These are phyloP conservation scores for Chaetodon trifascialis DNA, from an alignment of 2,113 vertebrate species.

Conservation along the genomic window DNA sequence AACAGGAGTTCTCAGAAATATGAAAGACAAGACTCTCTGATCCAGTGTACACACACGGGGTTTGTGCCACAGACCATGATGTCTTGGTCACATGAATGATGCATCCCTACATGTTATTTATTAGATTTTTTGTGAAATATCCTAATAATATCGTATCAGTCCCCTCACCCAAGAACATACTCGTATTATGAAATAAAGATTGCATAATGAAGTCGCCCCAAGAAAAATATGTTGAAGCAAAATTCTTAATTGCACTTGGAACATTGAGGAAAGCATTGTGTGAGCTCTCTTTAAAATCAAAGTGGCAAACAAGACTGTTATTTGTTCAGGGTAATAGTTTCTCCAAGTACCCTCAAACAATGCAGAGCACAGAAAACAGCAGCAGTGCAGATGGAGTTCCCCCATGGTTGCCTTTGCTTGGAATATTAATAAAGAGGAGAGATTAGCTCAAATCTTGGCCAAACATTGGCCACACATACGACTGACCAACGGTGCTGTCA, in stretches of 20 bases:
- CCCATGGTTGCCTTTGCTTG: background rate
- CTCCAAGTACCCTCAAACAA: conserved; percentile 44
- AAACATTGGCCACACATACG: conserved; percentile 23
- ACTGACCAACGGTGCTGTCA: conserved; percentile 2
- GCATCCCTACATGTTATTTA: conserved; percentile 17
- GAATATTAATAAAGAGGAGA: conserved; percentile 18
- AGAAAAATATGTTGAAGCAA: conserved; percentile 25
- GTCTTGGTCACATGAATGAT: conserved; percentile 67
- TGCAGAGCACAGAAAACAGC: conserved; percentile 43
- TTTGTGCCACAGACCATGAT: conserved; percentile 37
- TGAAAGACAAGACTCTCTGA: conserved; percentile 70
- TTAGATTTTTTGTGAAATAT: background rate
- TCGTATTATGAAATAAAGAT: conserved; percentile 5
- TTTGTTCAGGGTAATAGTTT: conserved; percentile 66
- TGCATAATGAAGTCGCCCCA: conserved; percentile 5
- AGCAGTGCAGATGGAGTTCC: conserved; percentile 23
- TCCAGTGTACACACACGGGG: conserved; percentile 30
- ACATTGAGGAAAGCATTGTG: conserved; percentile 1
- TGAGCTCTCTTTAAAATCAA: conserved; percentile 56
- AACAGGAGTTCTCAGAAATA: conserved; percentile 61
- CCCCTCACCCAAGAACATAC: background rate
- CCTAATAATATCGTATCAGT: background rate
- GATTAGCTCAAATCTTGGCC: conserved; percentile 14
- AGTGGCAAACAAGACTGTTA: conserved; percentile 55
- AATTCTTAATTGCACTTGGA: conserved; percentile 35